These are phyloP conservation scores for Nibea coibor DNA, from an alignment of 2,113 vertebrate species.

Conservation along the genomic window DNA sequence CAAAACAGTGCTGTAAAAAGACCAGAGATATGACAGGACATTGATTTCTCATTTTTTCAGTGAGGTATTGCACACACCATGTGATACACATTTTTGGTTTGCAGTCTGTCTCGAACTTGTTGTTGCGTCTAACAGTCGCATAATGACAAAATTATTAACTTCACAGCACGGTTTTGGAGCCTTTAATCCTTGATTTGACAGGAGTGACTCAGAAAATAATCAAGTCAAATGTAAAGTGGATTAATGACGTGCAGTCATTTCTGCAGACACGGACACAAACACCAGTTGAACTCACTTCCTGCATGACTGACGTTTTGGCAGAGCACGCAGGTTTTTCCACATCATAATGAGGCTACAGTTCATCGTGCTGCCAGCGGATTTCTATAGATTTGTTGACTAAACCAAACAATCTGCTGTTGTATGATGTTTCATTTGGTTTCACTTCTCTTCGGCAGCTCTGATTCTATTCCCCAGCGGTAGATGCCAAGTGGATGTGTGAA, in stretches of 20 bases:
- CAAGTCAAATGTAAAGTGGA: background rate
- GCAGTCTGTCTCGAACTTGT: background rate
- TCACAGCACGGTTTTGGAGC: constrained; percentile 24
- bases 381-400: constrained; percentile 41
- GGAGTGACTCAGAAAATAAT: background rate
- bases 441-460: constrained; percentile 39
- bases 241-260: constrained; percentile 8
- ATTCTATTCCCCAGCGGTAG: constrained; percentile 40
- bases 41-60: background rate
- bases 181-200: constrained; percentile 34
- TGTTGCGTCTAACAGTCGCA: background rate
- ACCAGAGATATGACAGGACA: background rate
- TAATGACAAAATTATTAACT: background rate
- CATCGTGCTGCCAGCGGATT: constrained; percentile 9
- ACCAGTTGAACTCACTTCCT: constrained; percentile 5
- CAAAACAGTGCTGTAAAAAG: too few species aligned
- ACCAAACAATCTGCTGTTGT: constrained; percentile 42
- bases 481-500: constrained; percentile 68
- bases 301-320: constrained; percentile 37
- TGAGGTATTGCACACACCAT: background rate
- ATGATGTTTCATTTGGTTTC: constrained; percentile 50
- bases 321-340: constrained; percentile 5
- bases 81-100: constrained; percentile 9
- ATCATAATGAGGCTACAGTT: constrained; percentile 24
- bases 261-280: constrained; percentile 18